Evolutionary conservation across 2,113 vertebrate species (phyloP).

Genomic region (Emydocephalus ijimae): DNA sequence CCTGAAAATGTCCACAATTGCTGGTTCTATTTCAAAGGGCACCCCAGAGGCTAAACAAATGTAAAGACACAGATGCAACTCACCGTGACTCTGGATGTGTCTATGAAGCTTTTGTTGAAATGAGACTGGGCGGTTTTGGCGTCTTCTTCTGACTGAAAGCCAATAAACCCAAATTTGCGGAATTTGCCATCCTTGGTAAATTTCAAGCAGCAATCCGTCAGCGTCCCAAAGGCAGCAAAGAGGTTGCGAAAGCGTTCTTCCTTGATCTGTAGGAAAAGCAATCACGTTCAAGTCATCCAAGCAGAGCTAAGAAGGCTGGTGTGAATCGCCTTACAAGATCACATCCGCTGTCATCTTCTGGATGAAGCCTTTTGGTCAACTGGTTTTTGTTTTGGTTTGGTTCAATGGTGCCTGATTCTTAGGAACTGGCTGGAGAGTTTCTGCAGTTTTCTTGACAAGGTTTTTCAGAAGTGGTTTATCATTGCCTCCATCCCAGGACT

Average conservation of each 20-base stretch:
- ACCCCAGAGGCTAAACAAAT: background rate
- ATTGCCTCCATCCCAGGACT: too few species aligned
- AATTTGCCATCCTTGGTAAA: conserved; percentile 93
- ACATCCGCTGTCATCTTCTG: background rate
- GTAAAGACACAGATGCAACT: background rate
- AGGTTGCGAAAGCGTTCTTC: conserved; percentile 86
- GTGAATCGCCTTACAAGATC: background rate
- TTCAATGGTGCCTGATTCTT: too few species aligned
- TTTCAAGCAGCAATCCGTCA: conserved; percentile 90
- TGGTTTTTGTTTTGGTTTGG: too few species aligned
- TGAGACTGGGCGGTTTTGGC: conserved; percentile 78
- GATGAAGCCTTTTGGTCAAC: background rate
- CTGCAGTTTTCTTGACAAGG: too few species aligned
- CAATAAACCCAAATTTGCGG: conserved; percentile 93
- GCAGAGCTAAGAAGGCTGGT: background rate
- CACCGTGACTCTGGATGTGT: conserved; percentile 86
- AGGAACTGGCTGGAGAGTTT: too few species aligned
- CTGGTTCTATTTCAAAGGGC: background rate
- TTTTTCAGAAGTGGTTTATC: too few species aligned
- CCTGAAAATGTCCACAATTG: background rate
- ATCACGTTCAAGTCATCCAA: accelerated
- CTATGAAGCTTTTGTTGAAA: conserved; percentile 89
- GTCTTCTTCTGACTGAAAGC: conserved; percentile 86
- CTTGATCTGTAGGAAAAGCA: conserved; percentile 76
- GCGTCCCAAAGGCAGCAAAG: conserved; percentile 82